Evolutionary conservation across 1,140 invertebrate species (phyloP).

Genomic region (Zaprionus ornatus): DNA sequence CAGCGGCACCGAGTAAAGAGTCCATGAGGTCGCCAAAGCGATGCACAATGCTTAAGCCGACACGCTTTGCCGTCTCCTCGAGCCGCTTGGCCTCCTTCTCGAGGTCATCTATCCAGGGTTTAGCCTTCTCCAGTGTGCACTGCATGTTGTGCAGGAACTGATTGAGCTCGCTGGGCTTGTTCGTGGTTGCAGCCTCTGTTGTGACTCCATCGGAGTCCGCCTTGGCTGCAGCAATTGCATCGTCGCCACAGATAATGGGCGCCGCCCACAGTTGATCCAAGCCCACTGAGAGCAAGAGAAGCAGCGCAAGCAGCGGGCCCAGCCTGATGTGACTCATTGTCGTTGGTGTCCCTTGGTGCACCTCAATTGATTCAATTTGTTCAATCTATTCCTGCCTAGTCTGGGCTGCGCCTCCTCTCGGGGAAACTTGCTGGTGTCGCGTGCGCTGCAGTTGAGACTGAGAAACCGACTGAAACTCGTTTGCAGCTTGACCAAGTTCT

Average conservation of each 20-base stretch:
- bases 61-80: slow-evolving; percentile 59
- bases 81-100: slow-evolving; percentile 71
- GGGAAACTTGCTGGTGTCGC: slow-evolving; percentile 5
- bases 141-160: slow-evolving; percentile 72
- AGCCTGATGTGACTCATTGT: slow-evolving; percentile 48
- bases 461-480: slow-evolving; percentile 72
- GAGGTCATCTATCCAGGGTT: slow-evolving; percentile 72
- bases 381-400: not conserved
- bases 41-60: slow-evolving; percentile 53
- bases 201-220: slow-evolving; percentile 2
- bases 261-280: slow-evolving; percentile 42
- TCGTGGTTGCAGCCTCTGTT: slow-evolving; percentile 15
- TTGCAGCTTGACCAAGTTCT: slow-evolving; percentile 71
- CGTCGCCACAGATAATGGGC: slow-evolving; percentile 58
- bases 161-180: slow-evolving; percentile 66
- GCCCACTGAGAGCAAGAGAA: slow-evolving; percentile 26
- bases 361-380: not conserved
- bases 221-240: not conserved
- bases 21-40: slow-evolving; percentile 45
- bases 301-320: not conserved
- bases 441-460: slow-evolving; percentile 45
- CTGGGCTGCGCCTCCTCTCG: not conserved
- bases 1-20: slow-evolving; percentile 25
- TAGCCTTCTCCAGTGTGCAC: slow-evolving; percentile 70
- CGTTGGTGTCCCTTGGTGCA: not conserved